Evolutionary conservation across 2,888 invertebrate genomes (phyloP), one percentile per base, ranked within the genome.

Genomic region (Rhingia campestris): DNA sequence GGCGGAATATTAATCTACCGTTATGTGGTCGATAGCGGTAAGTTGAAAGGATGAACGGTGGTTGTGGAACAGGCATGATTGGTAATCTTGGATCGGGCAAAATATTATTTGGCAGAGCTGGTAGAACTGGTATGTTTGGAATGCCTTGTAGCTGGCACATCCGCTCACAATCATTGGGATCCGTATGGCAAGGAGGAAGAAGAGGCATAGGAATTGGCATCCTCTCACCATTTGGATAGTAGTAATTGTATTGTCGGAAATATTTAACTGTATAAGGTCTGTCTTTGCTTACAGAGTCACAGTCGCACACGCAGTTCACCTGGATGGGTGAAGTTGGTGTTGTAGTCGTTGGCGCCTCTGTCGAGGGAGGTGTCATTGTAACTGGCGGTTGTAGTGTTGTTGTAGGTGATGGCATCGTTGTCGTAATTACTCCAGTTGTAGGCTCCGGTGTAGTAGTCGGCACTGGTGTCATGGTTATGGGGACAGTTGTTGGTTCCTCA

Each of bases 241-340:
- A 81, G 33, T 81, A 72, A 54, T 81, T 81, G 43, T 66, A 51
- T n/a, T 81, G 81, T 9, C 58, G 69, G 12, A 61, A 72, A n/a
- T 66, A 54, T 5, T 76, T 81, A 1, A 81, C 59, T 10, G 35
- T 7, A 7, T 4, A 12, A 10, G 22, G 41, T 7, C 43, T 32
- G 5, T 1, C 4, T 7, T 4, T 1, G 7, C 22, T 47, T 9
- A 7, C 47, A 3, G 47, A 4, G 14, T 6, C 47, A 47, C 47
- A 47, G 47, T 47, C 22, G 7, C 47, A 47, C 1, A 47, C 22
- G 47, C 47, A 47, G 14, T 14, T 47, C 7, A 47, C 14, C 9
- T 47, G 6, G 2, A 9, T 14, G 14, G 47, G 47, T 22, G 59
- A 14, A 0, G 63, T 12, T 9, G 63, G 22, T 6, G 47, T n/a